Conservation (phyloP, 2,797 vertebrate genomes). For the Poeciliopsis presidionis region DNA sequence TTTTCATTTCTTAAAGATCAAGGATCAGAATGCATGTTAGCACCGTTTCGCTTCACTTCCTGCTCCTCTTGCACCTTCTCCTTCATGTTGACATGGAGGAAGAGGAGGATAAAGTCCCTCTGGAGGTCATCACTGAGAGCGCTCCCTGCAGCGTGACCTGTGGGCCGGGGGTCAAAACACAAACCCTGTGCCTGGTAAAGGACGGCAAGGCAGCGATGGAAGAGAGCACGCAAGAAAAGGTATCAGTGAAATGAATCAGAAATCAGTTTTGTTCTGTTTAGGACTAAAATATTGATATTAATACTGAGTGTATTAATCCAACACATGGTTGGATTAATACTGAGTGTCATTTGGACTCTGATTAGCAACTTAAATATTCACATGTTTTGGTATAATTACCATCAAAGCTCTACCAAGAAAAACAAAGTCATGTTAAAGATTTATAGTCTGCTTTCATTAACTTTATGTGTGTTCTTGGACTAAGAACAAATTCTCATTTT, state of each 20-base stretch:
- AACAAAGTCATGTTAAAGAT: neutral
- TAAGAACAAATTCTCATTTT: neutral
- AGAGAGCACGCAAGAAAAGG: slow-evolving; percentile 26
- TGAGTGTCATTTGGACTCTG: neutral
- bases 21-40: slow-evolving; percentile 10
- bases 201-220: slow-evolving; percentile 26
- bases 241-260: neutral
- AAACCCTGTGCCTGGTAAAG: slow-evolving; percentile 80
- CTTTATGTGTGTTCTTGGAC: neutral
- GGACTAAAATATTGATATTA: neutral
- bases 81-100: slow-evolving; percentile 40
- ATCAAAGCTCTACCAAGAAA: neutral
- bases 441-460: neutral
- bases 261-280: neutral
- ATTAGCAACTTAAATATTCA: neutral
- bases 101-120: slow-evolving; percentile 37
- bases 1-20: slow-evolving; percentile 1
- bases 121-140: slow-evolving; percentile 59
- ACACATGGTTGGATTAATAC: too few relatives aligned
- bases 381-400: neutral
- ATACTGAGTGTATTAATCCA: neutral
- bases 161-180: slow-evolving; percentile 83
- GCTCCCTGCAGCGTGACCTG: slow-evolving; percentile 88
- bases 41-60: neutral
- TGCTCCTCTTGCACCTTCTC: slow-evolving; percentile 37